Percentiles rank a stretch among this genome's conserved stretches.
phyloP scores from a whole-genome alignment of 2,797 vertebrate species.

The Orestias chungarensis region DNA sequence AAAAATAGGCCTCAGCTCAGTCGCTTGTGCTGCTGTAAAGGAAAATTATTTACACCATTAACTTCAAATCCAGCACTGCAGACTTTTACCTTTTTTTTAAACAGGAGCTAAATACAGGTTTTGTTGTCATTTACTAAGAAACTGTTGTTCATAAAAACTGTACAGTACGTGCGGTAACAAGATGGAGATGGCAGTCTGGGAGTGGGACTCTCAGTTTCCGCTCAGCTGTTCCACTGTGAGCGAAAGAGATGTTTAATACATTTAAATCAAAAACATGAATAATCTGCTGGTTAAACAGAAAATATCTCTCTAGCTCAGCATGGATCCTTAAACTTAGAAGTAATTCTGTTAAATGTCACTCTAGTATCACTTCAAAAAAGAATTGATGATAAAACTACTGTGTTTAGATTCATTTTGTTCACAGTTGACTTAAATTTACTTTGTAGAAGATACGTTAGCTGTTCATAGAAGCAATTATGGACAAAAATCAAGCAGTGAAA shows the following conservation, averaged over 20 bases:
- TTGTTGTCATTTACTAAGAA: too few species aligned
- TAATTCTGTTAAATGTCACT: too few species aligned
- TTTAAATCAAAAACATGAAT: neutral
- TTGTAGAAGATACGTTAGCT: neutral
- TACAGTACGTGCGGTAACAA: too few species aligned
- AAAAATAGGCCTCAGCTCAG: neutral
- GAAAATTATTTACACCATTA: neutral
- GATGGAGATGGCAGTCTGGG: too few species aligned
- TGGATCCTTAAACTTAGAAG: too few species aligned
- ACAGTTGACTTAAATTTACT: neutral
- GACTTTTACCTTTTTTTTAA: neutral
- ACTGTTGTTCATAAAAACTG: too few species aligned
- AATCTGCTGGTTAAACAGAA: neutral
- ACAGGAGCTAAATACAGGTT: neutral
- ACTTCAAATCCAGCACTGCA: neutral
- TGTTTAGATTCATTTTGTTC: neutral
- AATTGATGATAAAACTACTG: neutral
- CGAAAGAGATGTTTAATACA: neutral
- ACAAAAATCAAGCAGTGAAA: neutral
- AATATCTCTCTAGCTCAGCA: neutral
- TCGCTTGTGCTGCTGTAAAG: neutral
- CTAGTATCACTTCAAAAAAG: too few species aligned
- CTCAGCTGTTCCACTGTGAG: neutral
- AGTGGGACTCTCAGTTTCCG: neutral
- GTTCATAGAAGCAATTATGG: neutral